Evolutionary conservation across 2,797 vertebrate species (phyloP), one percentile per base, ranked within the genome.

Genomic region (Anguilla anguilla): DNA sequence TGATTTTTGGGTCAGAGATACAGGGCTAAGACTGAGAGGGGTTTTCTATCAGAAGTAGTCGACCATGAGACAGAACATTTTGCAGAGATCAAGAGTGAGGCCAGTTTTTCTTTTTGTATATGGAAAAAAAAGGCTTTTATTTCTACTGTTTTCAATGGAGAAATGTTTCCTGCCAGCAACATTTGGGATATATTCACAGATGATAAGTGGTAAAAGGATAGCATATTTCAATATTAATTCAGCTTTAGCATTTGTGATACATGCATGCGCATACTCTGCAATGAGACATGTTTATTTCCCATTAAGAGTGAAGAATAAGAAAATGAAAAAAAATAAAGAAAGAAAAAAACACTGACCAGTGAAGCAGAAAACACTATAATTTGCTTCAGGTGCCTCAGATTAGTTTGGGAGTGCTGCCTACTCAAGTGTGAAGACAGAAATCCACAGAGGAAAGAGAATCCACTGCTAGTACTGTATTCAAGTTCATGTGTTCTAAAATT

Each of bases 351-450:
- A 84, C 13, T 61, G 53, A 61, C 83, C 83, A 84, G 28, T 11
- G 83, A 25, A 39, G 57, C 53, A 84, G 55, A 61, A 84, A 31
- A 28, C 35, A 61, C 31, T 35, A 61, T 84, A 39, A 84, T 84
- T 53, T 84, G 55, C 83, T 59, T 84, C 83, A 35, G 28, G 25
- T 51, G 79, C 79, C 19, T 51, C 51, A 82, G 79, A 82, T 82
- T 82, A 82, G 79, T 82, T 49, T 25, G 43, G 25, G 79, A 82
- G 19, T 82, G 46, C 43, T 82, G 43, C 46, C 10, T 51, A 51
- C 7, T 51, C 79, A 82, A 25, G 53, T 35, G 55, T 84, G 13
- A 84, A n/a, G 51, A 39, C 31, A 35, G 57, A 61, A 59, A 61
- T 84, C 28, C 55, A 59, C 83, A 59, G 55, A 55, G 53, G 46